Base-by-base conservation (phyloP, 1,140 invertebrate genomes). In the Drosophila azteca region DNA sequence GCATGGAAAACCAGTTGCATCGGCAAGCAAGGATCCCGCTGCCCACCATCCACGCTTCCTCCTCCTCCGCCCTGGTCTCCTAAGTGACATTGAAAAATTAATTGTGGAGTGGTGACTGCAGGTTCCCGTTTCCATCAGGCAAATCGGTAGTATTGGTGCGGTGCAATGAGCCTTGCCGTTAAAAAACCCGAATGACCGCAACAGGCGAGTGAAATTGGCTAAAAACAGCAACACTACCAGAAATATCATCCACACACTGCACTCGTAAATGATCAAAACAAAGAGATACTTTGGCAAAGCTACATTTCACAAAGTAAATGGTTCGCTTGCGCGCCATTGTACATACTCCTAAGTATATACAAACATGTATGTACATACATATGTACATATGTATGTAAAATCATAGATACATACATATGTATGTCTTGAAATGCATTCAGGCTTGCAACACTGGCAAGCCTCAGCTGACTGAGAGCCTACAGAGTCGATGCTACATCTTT, bases 1-100 rank as follows among this genome's bases (percentile, higher is more conserved):
- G 41, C 53, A 59, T 41, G 46, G 48, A 29, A 15, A 83, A 79
- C 79, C 64, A 60, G 70, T 82, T 72, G 45, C 35, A 57, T 46
- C 60, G 49, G n/a, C 44, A 44, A 39, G 35, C 35, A 11, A 39
- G 11, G 11, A 39, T 13, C 35, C 3, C 11, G 31, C 66, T 69
- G 53, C 11, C 35, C 35, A 39, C 35, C 35, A 39, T 39, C 35
- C 11, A 0, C 35, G 13, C 35, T 39, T 39, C 35, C 11, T 64
- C 31, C 60, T 11, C 29, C 43, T 9, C 26, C 7, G 29, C 20
- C 7, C 1, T 29, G 6, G 26, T 29, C 43, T 46, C 17, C 49
- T 46, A 44, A 31, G 44, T 69, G 66, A 48, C 66, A 69, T 68
- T 69, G 65, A 69, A 69, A 69, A 69, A 5, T 39, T 3, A 13